These are phyloP conservation scores for Limenitis arthemis DNA, from an alignment of 2,888 invertebrate genomes.

Conservation along the genomic window DNA sequence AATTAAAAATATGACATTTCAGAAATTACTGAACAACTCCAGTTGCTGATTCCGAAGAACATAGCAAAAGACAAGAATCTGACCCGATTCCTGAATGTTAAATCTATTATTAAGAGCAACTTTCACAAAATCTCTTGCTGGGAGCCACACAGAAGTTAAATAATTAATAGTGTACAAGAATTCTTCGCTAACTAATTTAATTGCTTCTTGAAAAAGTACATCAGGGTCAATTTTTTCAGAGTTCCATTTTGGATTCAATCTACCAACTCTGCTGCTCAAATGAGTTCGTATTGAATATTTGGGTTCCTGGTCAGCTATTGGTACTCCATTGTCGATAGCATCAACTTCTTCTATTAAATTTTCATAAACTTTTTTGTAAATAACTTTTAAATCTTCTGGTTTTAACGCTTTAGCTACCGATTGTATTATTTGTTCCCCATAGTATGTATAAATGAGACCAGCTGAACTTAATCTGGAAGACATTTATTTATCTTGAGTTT, in stretches of 20 bases:
- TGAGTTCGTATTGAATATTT: constrained; percentile 85
- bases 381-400: constrained; percentile 62
- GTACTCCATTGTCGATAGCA: constrained; percentile 97
- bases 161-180: constrained; percentile 79
- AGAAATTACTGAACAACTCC: no score
- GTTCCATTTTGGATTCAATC: constrained; percentile 91
- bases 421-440: constrained; percentile 85
- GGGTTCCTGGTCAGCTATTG: constrained; percentile 81
- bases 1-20: background rate
- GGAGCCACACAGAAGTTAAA: constrained; percentile 83
- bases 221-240: constrained; percentile 66
- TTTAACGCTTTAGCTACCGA: constrained; percentile 60
- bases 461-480: constrained; percentile 90
- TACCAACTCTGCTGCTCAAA: constrained; percentile 81
- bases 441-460: constrained; percentile 92
- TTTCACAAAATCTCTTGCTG: constrained; percentile 85
- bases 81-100: constrained; percentile 81
- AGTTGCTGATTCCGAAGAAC: no score
- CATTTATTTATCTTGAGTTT: background rate
- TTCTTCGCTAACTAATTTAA: constrained; percentile 83
- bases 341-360: constrained; percentile 94
- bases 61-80: constrained; percentile 84
- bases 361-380: constrained; percentile 85
- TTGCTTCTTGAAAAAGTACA: constrained; percentile 82
- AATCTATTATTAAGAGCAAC: constrained; percentile 79